A percentile compares a stretch with the other conserved stretches of the same genome.
These are phyloP conservation scores for Drosophila monieri DNA, from an alignment of 2,888 invertebrate species.

Conservation along the genomic window DNA sequence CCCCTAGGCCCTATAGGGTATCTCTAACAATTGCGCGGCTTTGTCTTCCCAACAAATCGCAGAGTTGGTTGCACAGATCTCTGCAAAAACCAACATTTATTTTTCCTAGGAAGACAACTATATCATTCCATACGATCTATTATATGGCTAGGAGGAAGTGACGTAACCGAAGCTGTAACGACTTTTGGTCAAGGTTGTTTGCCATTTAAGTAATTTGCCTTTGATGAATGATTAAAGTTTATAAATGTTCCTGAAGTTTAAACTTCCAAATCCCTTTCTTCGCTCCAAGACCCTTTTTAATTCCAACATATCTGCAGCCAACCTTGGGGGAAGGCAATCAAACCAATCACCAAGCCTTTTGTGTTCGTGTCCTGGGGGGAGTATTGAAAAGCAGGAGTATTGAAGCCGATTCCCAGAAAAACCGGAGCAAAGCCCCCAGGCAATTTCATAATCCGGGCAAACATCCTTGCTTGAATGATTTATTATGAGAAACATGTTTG, in stretches of 20 bases:
- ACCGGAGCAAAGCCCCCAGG: constrained; percentile 11
- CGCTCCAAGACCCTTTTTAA: neutral
- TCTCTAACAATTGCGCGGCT: constrained; percentile 52
- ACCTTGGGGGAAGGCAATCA: constrained; percentile 28
- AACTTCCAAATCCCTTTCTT: too few species aligned
- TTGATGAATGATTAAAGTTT: neutral
- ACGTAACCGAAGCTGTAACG: constrained; percentile 14
- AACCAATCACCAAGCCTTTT: constrained; percentile 24
- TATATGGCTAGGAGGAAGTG: constrained; percentile 6
- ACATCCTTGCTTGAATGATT: constrained; percentile 29
- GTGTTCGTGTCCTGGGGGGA: constrained; percentile 23
- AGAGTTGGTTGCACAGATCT: constrained; percentile 14
- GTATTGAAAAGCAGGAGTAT: constrained; percentile 1
- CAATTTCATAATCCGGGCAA: constrained; percentile 32
- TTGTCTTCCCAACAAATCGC: constrained; percentile 49
- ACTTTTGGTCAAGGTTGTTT: constrained; percentile 12
- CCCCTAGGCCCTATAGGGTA: constrained; percentile 37
- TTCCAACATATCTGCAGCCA: constrained; percentile 2
- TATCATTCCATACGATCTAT: constrained; percentile 26
- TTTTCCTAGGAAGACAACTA: constrained; percentile 22
- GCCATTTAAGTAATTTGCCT: neutral
- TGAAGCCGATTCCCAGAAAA: constrained; percentile 11
- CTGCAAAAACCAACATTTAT: constrained; percentile 21
- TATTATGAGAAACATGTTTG: neutral
- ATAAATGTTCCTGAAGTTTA: too few species aligned